Evolutionary conservation across 1,140 invertebrate genomes (phyloP), one percentile per base, ranked within the genome.

Genomic region (Coenobita brevimanus): DNA sequence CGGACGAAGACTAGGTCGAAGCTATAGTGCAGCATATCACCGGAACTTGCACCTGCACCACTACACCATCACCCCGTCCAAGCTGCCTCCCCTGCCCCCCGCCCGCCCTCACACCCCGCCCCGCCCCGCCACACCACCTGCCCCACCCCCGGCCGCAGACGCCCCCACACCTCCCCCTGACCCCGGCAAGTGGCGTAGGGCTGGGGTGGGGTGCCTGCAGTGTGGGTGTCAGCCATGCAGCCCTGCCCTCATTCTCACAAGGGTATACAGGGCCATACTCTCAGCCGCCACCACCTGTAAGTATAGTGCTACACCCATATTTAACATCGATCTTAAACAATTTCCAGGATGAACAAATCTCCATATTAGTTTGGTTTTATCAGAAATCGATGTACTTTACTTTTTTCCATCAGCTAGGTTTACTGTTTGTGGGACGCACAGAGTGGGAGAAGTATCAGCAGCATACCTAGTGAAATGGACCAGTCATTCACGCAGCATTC

Each of bases 251-350:
- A 30, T 87, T 27, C 60, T 87, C 15, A 38, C 76, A 0, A 60
- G 76, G 21, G 76, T 64, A 30, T 87, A 87, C 84, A 87, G 80
- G 64, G 60, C 84, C 1, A 50, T 87, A 17, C 67, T 87, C 38
- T 69, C 54, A 38, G 62, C 78, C 50, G 84, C 84, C 76, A 80
- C 76, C 33, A 71, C 57, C 50, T 87, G 84, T 87, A 87, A 87
- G 84, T 87, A 81, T 30, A 27, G n/a, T n/a, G n/a, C n/a, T n/a
- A n/a, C n/a, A n/a, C n/a, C n/a, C n/a, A n/a, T n/a, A n/a, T n/a
- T n/a, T n/a, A n/a, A n/a, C n/a, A n/a, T n/a, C n/a, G n/a, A n/a
- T n/a, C n/a, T n/a, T n/a, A n/a, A n/a, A n/a, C n/a, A n/a, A n/a
- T n/a, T n/a, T n/a, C n/a, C n/a, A n/a, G n/a, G n/a, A n/a, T n/a